Percentiles rank a stretch among this genome's conserved stretches.
Conservation (phyloP, 2,113 vertebrate species). For the Cygnus atratus region DNA sequence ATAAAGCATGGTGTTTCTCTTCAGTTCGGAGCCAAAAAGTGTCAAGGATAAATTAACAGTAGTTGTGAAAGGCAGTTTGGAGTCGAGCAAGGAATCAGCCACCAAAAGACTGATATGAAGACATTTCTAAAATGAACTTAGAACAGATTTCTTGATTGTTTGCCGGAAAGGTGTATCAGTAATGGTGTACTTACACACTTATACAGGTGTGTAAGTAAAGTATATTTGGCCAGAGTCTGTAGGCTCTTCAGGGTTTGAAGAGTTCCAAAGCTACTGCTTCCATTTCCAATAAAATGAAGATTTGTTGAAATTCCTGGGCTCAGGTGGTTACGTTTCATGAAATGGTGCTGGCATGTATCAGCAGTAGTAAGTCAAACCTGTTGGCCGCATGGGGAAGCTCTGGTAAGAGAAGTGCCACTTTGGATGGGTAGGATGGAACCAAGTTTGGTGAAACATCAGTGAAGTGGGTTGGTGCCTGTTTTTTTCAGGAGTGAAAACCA, state of each 20-base stretch:
- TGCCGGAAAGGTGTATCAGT: neutral
- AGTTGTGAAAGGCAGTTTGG: neutral
- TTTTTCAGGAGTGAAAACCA: neutral
- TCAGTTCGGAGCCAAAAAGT: neutral
- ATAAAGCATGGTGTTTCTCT: neutral
- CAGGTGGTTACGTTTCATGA: neutral
- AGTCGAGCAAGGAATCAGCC: neutral
- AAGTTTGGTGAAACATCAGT: neutral
- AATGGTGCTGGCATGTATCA: neutral
- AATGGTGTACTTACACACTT: neutral
- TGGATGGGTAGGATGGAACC: neutral
- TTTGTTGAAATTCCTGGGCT: neutral
- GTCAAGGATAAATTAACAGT: neutral
- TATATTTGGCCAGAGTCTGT: neutral
- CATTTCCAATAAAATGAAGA: neutral
- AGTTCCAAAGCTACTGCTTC: neutral
- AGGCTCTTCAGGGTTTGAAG: neutral
- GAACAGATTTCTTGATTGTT: neutral
- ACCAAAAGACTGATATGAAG: neutral
- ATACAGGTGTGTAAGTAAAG: neutral
- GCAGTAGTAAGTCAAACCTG: neutral
- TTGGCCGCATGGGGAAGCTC: neutral
- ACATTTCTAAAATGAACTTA: neutral
- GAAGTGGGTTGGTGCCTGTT: fast-evolving
- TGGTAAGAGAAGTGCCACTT: neutral